phyloP scores from a whole-genome alignment of 2,797 vertebrate species.

The Distichodus sexfasciatus region DNA sequence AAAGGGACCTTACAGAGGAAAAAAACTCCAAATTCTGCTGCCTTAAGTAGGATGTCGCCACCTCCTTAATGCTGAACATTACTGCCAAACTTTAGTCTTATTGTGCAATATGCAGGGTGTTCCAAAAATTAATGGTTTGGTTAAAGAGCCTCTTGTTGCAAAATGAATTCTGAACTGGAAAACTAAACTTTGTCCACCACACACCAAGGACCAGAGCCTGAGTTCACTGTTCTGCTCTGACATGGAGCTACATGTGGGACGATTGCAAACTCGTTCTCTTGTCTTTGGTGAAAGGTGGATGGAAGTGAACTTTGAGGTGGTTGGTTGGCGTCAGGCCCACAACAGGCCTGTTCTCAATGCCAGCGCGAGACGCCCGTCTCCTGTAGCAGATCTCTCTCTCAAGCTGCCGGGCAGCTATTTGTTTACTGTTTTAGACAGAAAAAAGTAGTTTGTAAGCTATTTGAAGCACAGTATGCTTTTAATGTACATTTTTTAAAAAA shows the following conservation, averaged over 20 bases:
- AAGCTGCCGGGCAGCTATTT: conserved; percentile 58
- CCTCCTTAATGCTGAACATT: conserved; percentile 25
- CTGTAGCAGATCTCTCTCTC: conserved; percentile 39
- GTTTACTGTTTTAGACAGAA: conserved; percentile 50
- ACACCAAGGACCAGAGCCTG: no score
- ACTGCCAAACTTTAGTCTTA: conserved; percentile 47
- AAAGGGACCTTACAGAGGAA: not conserved
- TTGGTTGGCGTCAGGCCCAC: conserved; percentile 8
- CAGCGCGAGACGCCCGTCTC: conserved; percentile 24
- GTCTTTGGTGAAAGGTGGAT: no score
- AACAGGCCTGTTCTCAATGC: conserved; percentile 29
- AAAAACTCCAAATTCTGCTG: conserved; percentile 35
- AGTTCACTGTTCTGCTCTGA: conserved; percentile 24
- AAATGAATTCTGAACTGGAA: no score
- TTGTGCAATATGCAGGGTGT: conserved; percentile 43
- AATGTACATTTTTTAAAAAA: conserved; percentile 65
- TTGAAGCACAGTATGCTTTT: conserved; percentile 51
- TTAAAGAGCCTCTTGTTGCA: no score
- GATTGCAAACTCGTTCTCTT: no score
- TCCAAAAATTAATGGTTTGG: conserved; percentile 17
- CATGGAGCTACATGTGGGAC: conserved; percentile 39
- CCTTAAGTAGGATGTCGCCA: conserved; percentile 47
- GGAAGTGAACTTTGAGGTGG: no score
- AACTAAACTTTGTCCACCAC: no score
- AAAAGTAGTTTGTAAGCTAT: conserved; percentile 51